phyloP scores from a whole-genome alignment of 1,140 invertebrate genomes.

The Orchestia grillus region DNA sequence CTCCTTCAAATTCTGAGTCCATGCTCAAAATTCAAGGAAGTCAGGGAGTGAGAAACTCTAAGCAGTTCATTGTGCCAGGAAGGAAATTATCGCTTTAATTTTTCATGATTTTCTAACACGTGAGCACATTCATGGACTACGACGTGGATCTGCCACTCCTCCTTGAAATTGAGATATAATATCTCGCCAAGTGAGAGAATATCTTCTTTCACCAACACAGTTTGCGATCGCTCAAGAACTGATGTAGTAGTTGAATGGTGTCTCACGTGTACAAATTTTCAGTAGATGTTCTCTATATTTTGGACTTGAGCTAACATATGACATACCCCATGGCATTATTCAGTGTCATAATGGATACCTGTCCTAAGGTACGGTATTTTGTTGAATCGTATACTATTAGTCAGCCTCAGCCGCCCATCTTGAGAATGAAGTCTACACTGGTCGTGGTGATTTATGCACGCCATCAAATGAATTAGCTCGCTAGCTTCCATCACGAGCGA shows the following conservation, averaged over 20 bases:
- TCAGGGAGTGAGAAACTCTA: neutral
- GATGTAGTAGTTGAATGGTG: too few relatives aligned
- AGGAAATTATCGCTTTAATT: neutral
- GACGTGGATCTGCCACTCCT: neutral
- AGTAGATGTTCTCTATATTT: neutral
- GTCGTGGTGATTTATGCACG: conserved; percentile 41
- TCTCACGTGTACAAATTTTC: neutral
- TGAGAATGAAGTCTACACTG: conserved; percentile 45
- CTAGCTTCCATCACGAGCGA: conserved; percentile 49
- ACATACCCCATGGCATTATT: neutral
- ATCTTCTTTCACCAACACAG: neutral
- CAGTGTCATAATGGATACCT: neutral
- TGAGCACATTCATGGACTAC: neutral
- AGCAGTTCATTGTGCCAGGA: neutral
- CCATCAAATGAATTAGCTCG: conserved; percentile 56
- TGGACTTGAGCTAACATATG: neutral
- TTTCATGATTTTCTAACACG: neutral
- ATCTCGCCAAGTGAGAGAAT: too few relatives aligned
- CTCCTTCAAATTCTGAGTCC: neutral
- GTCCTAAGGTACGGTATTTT: conserved; percentile 8
- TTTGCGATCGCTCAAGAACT: too few relatives aligned
- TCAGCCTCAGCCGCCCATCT: conserved; percentile 25
- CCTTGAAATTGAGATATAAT: too few relatives aligned
- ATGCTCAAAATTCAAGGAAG: neutral
- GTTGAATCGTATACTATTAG: conserved; percentile 17